Evolutionary conservation across 2,797 vertebrate species (phyloP), one percentile per base, ranked within the genome.

Genomic region (Geotrypetes seraphini): DNA sequence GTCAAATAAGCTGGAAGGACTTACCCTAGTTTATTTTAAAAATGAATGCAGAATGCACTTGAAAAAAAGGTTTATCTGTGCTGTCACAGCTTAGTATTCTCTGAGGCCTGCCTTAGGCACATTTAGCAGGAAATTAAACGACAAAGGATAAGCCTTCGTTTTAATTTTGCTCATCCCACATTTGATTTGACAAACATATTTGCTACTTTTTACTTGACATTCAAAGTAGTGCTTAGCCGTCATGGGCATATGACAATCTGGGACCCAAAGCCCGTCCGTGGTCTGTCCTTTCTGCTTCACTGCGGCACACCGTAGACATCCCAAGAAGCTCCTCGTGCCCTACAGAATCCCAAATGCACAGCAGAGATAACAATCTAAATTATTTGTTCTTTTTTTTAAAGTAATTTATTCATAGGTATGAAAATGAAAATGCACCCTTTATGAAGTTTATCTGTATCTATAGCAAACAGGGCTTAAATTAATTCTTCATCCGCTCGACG

Each of bases 381-480:
- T 43, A 50, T 44, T 42, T 65, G 37, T 51, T 68, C 34, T 43
- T 33, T 54, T 43, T 33, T 54, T 62, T 59, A 63, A 49, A 66
- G 63, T 61, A 71, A 62, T 38, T 50, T 56, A 54, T 66, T 61
- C 39, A 52, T 43, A 57, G 57, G 33, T 41, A 57, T 36, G 36
- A 59, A 60, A 59, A 59, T 60, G 64, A 66, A 69, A 65, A 53
- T 53, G 5, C 59, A 23, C 28, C 43, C 28, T 66, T 66, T 64
- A 33, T 45, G 39, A 64, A 63, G 35, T 54, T 50, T 68, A 63
- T 56, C 49, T 69, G 54, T 58, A 64, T 59, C 57, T 54, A 39
- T 55, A 53, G 36, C 35, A 61, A 63, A 50, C 28, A 43, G 25
- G 41, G 47, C 14, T 60, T 48, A 56, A 55, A 53, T 57, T 48